Evolutionary conservation across 2,113 vertebrate species (phyloP).

Genomic region (Eonycteris spelaea): DNA sequence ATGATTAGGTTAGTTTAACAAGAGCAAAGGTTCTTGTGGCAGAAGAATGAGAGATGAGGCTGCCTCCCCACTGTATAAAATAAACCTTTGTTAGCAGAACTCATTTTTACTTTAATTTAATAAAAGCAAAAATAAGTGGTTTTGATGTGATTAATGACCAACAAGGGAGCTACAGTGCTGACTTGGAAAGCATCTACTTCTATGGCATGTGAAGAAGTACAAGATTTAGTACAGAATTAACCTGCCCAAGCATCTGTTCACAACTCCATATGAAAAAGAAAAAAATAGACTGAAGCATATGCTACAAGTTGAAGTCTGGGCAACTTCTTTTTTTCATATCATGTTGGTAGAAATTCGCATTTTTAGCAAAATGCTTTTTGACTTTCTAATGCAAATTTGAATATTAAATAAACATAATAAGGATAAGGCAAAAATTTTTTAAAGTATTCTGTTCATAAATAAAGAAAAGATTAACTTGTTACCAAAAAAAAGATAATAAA

Average conservation of each 20-base stretch:
- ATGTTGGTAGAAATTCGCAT: background rate
- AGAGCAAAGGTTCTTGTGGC: background rate
- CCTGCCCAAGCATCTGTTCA: slow-evolving; percentile 64
- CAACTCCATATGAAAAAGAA: background rate
- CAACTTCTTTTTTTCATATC: background rate
- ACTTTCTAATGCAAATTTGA: background rate
- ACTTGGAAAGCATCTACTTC: slow-evolving; percentile 10
- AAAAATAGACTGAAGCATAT: slow-evolving; percentile 58
- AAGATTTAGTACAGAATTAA: slow-evolving; percentile 49
- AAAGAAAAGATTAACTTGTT: slow-evolving; percentile 12
- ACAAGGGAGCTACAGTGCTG: background rate
- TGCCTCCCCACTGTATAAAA: slow-evolving; percentile 12
- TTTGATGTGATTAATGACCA: slow-evolving; percentile 59
- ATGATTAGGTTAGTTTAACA: slow-evolving; percentile 21
- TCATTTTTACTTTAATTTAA: slow-evolving; percentile 62
- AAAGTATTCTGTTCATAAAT: background rate
- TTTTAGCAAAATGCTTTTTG: slow-evolving; percentile 26
- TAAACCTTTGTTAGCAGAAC: slow-evolving; percentile 4
- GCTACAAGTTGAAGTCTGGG: slow-evolving; percentile 30
- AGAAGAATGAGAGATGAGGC: background rate
- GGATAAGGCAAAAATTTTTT: background rate
- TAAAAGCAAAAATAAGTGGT: slow-evolving; percentile 55
- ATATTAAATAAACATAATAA: slow-evolving; percentile 3
- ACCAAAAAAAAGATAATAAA: slow-evolving; percentile 8
- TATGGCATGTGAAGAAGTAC: background rate